Percentiles rank a stretch among this genome's conserved stretches.
phyloP scores from a whole-genome alignment of 2,113 vertebrate genomes.

The Corynorhinus townsendii region DNA sequence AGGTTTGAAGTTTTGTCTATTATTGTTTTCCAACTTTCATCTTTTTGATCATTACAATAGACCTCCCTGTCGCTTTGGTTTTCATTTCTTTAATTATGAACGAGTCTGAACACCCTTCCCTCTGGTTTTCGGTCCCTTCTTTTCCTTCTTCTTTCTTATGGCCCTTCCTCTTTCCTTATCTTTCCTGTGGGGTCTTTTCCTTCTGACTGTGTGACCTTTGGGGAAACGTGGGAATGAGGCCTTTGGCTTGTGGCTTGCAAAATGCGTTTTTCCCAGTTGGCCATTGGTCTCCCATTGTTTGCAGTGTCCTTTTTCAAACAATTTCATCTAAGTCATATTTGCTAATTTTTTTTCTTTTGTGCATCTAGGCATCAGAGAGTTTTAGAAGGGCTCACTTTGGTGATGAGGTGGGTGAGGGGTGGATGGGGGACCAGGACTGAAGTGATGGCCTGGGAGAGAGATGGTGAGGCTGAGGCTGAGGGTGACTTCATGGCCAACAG shows the following conservation, averaged over 20 bases:
- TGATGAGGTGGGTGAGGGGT: not conserved
- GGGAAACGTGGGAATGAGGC: not conserved
- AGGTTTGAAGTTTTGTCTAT: not conserved
- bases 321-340: not conserved
- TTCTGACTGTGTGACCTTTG: not conserved
- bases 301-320: not conserved
- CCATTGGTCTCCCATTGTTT: not conserved
- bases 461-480: not conserved
- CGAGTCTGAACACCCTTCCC: not conserved
- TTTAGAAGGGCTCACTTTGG: not conserved
- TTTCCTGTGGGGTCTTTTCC: not conserved
- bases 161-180: not conserved
- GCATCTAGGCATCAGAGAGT: not conserved
- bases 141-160: not conserved
- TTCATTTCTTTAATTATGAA: not conserved
- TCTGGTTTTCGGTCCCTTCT: not conserved
- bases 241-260: too few relatives aligned
- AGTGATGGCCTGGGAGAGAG: not conserved
- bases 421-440: not conserved
- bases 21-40: not conserved
- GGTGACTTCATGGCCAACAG: rapidly evolving
- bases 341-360: not conserved
- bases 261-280: not conserved
- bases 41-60: not conserved
- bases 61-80: not conserved